Evolutionary conservation across 2,113 vertebrate genomes (phyloP).

Genomic region (Cephalophus harveyi): DNA sequence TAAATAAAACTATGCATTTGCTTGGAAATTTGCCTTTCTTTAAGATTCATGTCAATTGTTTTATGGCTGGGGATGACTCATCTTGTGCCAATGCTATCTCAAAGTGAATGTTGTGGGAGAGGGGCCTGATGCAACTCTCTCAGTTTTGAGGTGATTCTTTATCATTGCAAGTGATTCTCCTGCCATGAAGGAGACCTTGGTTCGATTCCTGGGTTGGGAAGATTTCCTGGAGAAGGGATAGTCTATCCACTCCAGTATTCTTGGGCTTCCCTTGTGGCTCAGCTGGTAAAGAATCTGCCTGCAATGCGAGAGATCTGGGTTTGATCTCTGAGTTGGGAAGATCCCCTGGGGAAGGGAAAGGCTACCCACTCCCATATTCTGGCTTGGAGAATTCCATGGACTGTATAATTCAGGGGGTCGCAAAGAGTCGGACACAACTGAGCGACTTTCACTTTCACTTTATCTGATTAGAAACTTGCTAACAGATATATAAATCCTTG

Average conservation of each 20-base stretch:
- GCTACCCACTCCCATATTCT: neutral
- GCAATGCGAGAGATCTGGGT: neutral
- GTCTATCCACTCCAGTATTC: neutral
- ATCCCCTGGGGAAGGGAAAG: neutral
- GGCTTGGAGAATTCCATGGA: neutral
- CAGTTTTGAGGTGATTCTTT: neutral
- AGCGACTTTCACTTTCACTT: neutral
- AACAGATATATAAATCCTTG: neutral
- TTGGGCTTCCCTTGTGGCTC: neutral
- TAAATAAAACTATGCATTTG: neutral
- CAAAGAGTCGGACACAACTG: neutral
- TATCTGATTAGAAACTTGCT: neutral
- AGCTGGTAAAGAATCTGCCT: neutral
- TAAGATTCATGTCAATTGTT: neutral
- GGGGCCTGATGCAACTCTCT: neutral
- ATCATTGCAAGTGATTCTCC: neutral
- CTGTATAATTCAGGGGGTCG: neutral
- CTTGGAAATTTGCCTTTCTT: neutral
- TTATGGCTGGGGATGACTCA: neutral
- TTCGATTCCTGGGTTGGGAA: neutral
- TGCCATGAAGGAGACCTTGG: neutral
- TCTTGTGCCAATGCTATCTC: neutral
- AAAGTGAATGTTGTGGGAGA: neutral
- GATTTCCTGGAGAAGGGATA: neutral
- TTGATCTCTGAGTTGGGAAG: neutral